phyloP scores from a whole-genome alignment of 2,888 invertebrate genomes.

The Suillia variegata region DNA sequence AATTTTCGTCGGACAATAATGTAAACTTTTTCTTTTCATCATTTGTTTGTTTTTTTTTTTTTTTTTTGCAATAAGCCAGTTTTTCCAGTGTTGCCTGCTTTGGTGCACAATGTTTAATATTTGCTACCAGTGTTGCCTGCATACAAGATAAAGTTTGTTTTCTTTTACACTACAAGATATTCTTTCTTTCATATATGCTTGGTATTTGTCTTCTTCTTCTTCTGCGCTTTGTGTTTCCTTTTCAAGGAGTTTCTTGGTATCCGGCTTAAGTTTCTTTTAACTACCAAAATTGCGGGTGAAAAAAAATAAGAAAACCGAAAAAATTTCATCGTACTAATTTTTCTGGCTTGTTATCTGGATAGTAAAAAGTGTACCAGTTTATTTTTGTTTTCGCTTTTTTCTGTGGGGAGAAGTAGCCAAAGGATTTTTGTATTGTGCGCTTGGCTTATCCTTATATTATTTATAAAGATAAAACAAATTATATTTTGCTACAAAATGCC shows the following conservation, averaged over 20 bases:
- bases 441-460: conserved; percentile 30
- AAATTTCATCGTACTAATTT: conserved; percentile 29
- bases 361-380: too few species aligned
- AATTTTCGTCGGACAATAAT: neutral
- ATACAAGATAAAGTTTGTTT: too few species aligned
- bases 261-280: conserved; percentile 28
- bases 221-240: too few species aligned
- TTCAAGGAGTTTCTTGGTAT: conserved; percentile 24
- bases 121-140: too few species aligned
- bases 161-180: too few species aligned
- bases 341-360: conserved; percentile 25
- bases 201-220: too few species aligned
- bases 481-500: conserved; percentile 13
- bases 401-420: too few species aligned
- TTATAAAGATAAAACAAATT: conserved; percentile 31
- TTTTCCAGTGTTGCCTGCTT: neutral
- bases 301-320: conserved; percentile 3
- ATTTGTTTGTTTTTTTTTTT: too few species aligned
- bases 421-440: conserved; percentile 19
- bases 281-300: conserved; percentile 17
- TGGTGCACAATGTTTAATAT: too few species aligned
- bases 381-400: too few species aligned
- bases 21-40: neutral
- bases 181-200: too few species aligned
- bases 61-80: too few species aligned